Conservation (phyloP, 2,888 invertebrate species). For the Polyommatus icarus region DNA sequence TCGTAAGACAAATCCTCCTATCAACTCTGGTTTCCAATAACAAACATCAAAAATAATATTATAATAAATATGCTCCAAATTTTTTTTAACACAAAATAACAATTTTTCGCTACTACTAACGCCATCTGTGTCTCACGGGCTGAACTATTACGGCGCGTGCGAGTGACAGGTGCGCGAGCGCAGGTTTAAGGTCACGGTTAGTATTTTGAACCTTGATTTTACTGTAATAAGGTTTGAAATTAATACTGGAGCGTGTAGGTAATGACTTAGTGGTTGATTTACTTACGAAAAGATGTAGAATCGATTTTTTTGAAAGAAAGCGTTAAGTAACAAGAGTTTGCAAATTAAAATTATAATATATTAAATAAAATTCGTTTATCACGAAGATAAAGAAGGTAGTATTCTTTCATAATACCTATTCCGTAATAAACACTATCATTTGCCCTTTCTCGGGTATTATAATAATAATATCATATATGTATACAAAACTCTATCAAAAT, state of each 20-base stretch:
- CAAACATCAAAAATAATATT: background rate
- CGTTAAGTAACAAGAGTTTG: no score
- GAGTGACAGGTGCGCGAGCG: constrained; percentile 48
- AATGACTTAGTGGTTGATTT: background rate
- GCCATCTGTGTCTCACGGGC: constrained; percentile 54
- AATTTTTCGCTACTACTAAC: constrained; percentile 47
- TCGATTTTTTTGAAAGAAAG: no score
- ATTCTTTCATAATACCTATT: no score
- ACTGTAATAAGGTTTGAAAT: background rate
- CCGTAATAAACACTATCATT: no score
- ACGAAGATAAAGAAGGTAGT: no score
- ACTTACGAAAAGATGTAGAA: background rate
- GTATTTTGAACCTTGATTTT: background rate
- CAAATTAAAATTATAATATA: no score
- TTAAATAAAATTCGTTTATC: no score
- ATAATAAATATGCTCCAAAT: no score
- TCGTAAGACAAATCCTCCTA: no score
- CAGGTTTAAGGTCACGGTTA: background rate
- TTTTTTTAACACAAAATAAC: background rate
- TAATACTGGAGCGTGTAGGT: background rate
- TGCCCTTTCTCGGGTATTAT: no score
- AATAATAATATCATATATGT: no score
- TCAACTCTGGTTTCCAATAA: no score
- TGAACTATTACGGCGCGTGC: constrained; percentile 52
- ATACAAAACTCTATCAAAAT: background rate